Base-by-base conservation (phyloP, 1,140 invertebrate species). In the Agrypnia vestita region DNA sequence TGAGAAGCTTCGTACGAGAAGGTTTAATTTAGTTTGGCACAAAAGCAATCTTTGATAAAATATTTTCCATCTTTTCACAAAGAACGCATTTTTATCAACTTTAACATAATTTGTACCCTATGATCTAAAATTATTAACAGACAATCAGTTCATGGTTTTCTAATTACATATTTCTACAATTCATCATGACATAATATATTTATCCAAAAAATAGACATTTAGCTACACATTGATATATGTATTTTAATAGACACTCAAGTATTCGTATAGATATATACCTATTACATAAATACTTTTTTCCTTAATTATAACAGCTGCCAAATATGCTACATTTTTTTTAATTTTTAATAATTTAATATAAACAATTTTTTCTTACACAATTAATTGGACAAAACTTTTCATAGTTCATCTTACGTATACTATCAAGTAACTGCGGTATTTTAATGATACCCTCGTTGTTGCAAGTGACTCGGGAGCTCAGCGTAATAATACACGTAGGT, bases 201-300 rank as follows among this genome's bases (percentile, higher is more conserved):
- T 78, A 78, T 78, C 64, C 21, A 78, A 78, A 78, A 78, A 78
- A 78, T 78, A 78, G 77, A 78, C 77, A 78, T 78, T 78, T 73
- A 78, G 67, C 77, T 78, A 78, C 49, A 55, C 67, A 78, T 49
- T 62, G 17, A 78, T 47, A n/a, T 67, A 64, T 21, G 49, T 51
- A 53, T 73, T 35, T 21, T 21, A 25, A 55, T 73, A 73, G 69
- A 73, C 69, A 73, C 49, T 21, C 19, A 73, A 53, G 61, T 64
- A 62, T 56, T n/a, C 53, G 19, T 59, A 59, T 59, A 59, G 25
- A 35, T 35, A 35, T 35, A 35, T n/a, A n/a, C n/a, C n/a, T n/a
- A n/a, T 35, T 35, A 35, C 6, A 35, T 35, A 35, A 6, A 3
- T 35, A 3, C 6, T 35, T 6, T 35, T 35, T 6, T 35, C 25